Evolutionary conservation across 1,140 invertebrate genomes (phyloP), one percentile per base, ranked within the genome.

Genomic region (Apis cerana): DNA sequence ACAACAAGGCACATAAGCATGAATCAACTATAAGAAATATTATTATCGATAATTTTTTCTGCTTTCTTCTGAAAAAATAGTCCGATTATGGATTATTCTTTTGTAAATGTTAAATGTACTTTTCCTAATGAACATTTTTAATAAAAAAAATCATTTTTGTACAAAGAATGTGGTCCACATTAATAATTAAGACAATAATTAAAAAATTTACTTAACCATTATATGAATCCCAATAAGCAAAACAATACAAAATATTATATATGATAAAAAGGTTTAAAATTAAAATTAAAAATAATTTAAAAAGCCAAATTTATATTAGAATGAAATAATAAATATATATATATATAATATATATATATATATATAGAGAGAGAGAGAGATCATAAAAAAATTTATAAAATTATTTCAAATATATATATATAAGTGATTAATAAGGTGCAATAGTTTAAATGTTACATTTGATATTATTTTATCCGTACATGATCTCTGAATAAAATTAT

Each of bases 131-230:
- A 84, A 83, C 86, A 81, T 90, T 92, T 93, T 91, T 91, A 92
- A 93, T 92, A 93, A 92, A 92, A 52, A 71, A 13, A 19, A 43
- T 82, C 84, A 86, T 85, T 92, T 92, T 92, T 86, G 65, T 92
- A 92, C 82, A 88, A 83, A 69, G 23, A 15, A 17, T 43, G 50
- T 12, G 27, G 56, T n/a, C 9, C 21, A 33, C 10, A 17, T 23
- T 1, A 52, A 65, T 65, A 8, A 9, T 0, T 11, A 48, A 17
- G 8, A 17, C 0, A 43, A 69, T 17, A 15, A 69, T 19, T 9
- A 15, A 72, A 72, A 72, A 58, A 21, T 4, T 43, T 54, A 17
- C n/a, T 58, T 58, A 43, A 43, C 43, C 5, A n/a, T 72, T 33
- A 0, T 17, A 27, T 27, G 54, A 54, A 27, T 11, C 17, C 11